Percentiles rank a stretch among this genome's conserved stretches.
These are phyloP conservation scores for Glaucomys volans DNA, from an alignment of 2,113 vertebrate species.

Conservation along the genomic window DNA sequence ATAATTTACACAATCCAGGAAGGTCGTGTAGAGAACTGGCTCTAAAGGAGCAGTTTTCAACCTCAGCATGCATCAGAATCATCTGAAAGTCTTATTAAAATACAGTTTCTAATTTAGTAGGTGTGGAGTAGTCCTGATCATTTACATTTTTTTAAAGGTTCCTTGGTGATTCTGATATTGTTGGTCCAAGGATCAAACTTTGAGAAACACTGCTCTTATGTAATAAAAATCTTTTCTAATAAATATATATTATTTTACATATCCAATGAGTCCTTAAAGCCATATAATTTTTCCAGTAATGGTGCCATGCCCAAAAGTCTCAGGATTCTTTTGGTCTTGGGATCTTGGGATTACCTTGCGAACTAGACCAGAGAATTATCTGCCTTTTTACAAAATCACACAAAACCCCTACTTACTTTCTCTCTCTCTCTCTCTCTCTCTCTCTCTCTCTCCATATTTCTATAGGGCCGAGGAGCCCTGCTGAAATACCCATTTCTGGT, in stretches of 20 bases:
- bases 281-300: not conserved
- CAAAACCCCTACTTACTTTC: not conserved
- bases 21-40: not conserved
- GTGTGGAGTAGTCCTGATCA: not conserved
- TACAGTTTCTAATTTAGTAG: not conserved
- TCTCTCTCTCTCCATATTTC: not conserved
- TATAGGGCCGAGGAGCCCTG: not conserved
- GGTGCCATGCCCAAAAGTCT: not conserved
- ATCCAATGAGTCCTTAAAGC: not conserved
- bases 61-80: not conserved
- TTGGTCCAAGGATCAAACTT: not conserved
- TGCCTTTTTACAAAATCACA: not conserved
- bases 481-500: not conserved
- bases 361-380: not conserved
- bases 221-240: not conserved
- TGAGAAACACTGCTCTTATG: not conserved
- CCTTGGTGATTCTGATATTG: not conserved
- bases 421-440: no score
- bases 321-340: no score
- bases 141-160: constrained; percentile 3
- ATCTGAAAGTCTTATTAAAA: not conserved
- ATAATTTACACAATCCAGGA: not conserved
- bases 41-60: not conserved
- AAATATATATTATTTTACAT: not conserved
- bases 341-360: not conserved